Evolutionary conservation across 2,888 invertebrate genomes (phyloP).

Genomic region (Siphlonurus alternatus): DNA sequence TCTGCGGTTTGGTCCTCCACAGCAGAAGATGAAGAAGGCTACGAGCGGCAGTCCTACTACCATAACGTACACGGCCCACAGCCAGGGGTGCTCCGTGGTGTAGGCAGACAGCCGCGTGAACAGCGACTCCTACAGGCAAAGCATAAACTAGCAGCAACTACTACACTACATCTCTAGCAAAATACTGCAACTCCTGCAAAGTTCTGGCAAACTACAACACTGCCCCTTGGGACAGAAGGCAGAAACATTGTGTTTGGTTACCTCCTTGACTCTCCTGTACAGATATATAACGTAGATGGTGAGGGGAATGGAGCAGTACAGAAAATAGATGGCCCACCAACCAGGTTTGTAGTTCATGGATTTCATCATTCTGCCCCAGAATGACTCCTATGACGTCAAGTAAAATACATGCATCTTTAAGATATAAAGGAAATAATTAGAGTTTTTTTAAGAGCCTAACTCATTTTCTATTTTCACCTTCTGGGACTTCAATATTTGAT

Average conservation of each 20-base stretch:
- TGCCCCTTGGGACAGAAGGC: not conserved
- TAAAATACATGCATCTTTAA: slow-evolving; percentile 6
- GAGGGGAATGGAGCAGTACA: slow-evolving; percentile 59
- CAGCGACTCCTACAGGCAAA: slow-evolving; percentile 50
- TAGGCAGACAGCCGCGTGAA: slow-evolving; percentile 56
- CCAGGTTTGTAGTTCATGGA: slow-evolving; percentile 63
- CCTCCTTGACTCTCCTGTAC: slow-evolving; percentile 47
- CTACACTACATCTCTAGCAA: not conserved
- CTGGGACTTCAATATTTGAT: not conserved
- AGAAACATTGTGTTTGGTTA: too few species aligned
- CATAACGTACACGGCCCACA: slow-evolving; percentile 74
- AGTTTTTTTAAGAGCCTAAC: slow-evolving; percentile 5
- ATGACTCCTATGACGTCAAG: slow-evolving; percentile 34
- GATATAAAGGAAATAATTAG: slow-evolving; percentile 5
- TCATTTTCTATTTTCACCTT: too few species aligned
- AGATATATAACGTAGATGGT: slow-evolving; percentile 50
- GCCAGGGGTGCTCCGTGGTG: slow-evolving; percentile 74
- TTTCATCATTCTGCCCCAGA: slow-evolving; percentile 56
- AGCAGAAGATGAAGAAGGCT: slow-evolving; percentile 65
- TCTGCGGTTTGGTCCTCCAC: slow-evolving; percentile 39
- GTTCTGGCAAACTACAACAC: not conserved
- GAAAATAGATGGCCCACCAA: slow-evolving; percentile 62
- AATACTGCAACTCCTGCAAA: not conserved
- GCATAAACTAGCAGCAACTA: slow-evolving; percentile 13
- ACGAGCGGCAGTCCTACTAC: slow-evolving; percentile 63